Percentiles rank a stretch among this genome's conserved stretches.
These are phyloP conservation scores for Zele albiditarsus DNA, from an alignment of 2,888 invertebrate species.

Conservation along the genomic window DNA sequence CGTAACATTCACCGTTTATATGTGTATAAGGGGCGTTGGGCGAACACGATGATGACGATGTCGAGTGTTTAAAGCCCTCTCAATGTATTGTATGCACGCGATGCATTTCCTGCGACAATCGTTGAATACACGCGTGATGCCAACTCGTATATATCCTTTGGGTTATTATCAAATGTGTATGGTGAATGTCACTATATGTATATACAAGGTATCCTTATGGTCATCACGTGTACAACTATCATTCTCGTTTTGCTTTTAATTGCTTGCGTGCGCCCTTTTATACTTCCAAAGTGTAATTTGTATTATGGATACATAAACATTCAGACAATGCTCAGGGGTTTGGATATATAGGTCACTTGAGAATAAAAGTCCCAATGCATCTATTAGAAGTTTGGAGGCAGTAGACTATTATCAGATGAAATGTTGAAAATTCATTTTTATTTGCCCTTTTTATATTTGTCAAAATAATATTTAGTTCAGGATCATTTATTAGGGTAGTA, in stretches of 20 bases:
- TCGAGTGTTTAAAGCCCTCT: constrained; percentile 38
- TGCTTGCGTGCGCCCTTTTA: not conserved
- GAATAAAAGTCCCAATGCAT: no score
- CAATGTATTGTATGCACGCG: constrained; percentile 45
- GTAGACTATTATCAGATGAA: no score
- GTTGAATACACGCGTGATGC: constrained; percentile 51
- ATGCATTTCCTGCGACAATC: constrained; percentile 52
- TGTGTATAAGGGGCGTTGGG: constrained; percentile 8
- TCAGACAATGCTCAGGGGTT: no score
- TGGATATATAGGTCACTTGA: no score
- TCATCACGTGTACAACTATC: not conserved
- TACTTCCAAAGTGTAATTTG: not conserved
- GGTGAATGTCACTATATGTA: constrained; percentile 14
- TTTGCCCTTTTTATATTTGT: no score
- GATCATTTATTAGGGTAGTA: no score
- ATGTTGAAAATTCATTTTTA: no score
- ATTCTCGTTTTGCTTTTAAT: not conserved
- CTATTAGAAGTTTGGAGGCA: no score
- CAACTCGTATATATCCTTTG: constrained; percentile 48
- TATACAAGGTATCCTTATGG: constrained; percentile 18
- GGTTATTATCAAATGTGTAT: constrained; percentile 49
- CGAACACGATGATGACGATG: constrained; percentile 23
- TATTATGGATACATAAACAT: not conserved
- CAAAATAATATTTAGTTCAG: no score
- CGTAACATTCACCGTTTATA: constrained; percentile 10